These are phyloP conservation scores for Otus scops DNA, from an alignment of 2,797 vertebrate species.

Conservation along the genomic window DNA sequence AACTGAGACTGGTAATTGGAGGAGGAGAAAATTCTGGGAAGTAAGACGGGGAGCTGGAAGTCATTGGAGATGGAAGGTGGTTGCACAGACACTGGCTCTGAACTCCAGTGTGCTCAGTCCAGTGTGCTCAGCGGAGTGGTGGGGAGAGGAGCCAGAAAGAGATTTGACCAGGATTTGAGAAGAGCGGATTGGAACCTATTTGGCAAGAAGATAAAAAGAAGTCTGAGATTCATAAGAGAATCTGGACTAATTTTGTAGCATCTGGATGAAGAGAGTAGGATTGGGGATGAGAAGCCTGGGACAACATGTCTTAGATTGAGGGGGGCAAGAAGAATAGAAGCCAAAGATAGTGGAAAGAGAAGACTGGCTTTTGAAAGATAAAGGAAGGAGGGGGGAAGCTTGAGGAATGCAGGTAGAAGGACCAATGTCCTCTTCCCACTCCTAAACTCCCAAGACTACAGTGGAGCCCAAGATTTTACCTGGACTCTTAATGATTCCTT, in stretches of 20 bases:
- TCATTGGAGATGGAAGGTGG: accelerated
- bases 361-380: neutral
- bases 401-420: neutral
- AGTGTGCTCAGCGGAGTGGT: neutral
- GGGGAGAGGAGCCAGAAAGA: neutral
- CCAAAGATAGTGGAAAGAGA: neutral
- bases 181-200: neutral
- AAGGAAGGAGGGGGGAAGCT: neutral
- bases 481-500: neutral
- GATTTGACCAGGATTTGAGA: neutral
- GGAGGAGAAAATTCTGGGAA: neutral
- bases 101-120: neutral
- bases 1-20: neutral
- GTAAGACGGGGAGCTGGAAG: neutral
- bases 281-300: neutral
- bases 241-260: neutral
- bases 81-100: neutral
- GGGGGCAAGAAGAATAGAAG: neutral
- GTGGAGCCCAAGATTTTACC: neutral
- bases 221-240: neutral
- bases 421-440: neutral
- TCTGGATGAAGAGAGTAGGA: neutral
- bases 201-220: neutral
- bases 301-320: accelerated
- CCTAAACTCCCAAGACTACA: neutral